Base-by-base conservation (phyloP, 2,113 vertebrate species). In the Pampusana beccarii region DNA sequence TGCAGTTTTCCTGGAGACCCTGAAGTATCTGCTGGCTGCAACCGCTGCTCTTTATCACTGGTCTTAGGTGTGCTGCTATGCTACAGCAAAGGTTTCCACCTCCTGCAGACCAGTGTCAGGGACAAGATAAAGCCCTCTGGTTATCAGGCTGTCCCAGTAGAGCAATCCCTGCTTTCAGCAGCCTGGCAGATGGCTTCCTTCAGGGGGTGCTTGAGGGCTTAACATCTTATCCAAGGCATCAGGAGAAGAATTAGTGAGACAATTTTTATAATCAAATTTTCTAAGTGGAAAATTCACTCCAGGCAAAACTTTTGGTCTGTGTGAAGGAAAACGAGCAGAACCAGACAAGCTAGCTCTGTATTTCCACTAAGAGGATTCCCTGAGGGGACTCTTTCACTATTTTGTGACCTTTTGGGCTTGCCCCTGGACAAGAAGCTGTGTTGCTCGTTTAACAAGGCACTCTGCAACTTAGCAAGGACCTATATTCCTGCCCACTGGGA, bases 11-110 rank as follows among this genome's bases (percentile, higher is more conserved):
- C 31, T 33, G 67, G n/a, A 64, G 62, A 90, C 46, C 28, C 56
- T 77, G 64, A 93, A 71, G 56, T 51, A 80, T 80, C 48, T 73
- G 33, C 17, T 66, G 69, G 28, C 81, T 93, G 51, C 53, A 57
- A 48, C 17, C 54, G 8, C 46, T 83, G 67, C 65, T 78, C 36
- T 62, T 88, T 60, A 91, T 90, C 80, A 65, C 40, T 16, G 8
- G 5, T 73, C 40, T 65, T 53, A 67, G 81, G 69, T 74, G 53
- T 84, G 19, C 16, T 64, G 3, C 51, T 23, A 11, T 16, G 16
- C 40, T 40, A 74, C 20, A 58, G 38, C 38, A 46, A 69, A 81
- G 29, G 36, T 85, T 61, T 71, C 61, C n/a, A 53, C 18, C 46
- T 56, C 71, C 70, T 82, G 24, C 62, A 92, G 36, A 44, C 11